Conservation (phyloP, 2,888 invertebrate species). For the Eumacrocentrus americanus region DNA sequence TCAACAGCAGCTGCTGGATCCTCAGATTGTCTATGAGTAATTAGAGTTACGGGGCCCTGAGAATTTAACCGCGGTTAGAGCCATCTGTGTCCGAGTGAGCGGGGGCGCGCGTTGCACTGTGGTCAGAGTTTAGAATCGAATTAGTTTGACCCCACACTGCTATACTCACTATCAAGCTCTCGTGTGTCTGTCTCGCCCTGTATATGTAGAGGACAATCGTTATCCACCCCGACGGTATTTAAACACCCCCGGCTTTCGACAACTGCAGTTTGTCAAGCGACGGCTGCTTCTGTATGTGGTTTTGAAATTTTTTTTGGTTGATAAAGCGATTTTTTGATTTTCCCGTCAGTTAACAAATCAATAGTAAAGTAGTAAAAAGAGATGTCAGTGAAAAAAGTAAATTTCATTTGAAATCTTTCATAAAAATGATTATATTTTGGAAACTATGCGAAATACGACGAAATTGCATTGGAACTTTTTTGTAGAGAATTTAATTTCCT, state of each 20-base stretch:
- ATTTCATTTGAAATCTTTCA: not conserved
- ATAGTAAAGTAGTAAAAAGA: too few species aligned
- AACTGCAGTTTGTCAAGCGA: conserved; percentile 48
- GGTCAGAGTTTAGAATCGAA: conserved; percentile 63
- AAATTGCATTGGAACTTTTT: too few species aligned
- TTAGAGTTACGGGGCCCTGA: conserved; percentile 61
- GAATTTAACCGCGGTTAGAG: conserved; percentile 61
- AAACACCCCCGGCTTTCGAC: conserved; percentile 36
- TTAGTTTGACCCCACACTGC: conserved; percentile 58
- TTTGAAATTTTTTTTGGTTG: not conserved
- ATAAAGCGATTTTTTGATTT: too few species aligned
- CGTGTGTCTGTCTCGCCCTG: conserved; percentile 31
- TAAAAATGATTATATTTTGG: too few species aligned
- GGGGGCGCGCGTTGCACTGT: conserved; percentile 41
- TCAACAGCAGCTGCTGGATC: conserved; percentile 58
- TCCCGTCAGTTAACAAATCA: too few species aligned
- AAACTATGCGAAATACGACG: too few species aligned
- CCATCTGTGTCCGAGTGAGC: conserved; percentile 59
- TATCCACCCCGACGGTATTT: conserved; percentile 31
- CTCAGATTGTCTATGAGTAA: conserved; percentile 61
- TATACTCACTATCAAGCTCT: conserved; percentile 31
- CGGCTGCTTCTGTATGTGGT: conserved; percentile 29
- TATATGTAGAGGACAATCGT: conserved; percentile 20
- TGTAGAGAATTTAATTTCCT: too few species aligned
- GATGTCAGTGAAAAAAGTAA: not conserved